phyloP scores from a whole-genome alignment of 2,888 invertebrate species.

The Aethes cnicana region DNA sequence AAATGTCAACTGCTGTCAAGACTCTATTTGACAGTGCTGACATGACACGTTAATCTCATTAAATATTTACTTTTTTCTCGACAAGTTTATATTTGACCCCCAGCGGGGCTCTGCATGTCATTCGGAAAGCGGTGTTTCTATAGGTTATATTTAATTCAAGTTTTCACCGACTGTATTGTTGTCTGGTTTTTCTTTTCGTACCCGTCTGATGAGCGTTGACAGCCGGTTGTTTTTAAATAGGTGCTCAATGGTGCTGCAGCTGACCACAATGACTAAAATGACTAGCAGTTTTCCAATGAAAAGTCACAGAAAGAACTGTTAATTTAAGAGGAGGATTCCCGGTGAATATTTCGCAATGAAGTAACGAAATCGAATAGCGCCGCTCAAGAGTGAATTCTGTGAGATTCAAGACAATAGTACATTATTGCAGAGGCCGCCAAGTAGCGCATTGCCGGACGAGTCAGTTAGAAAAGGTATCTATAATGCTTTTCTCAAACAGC shows the following conservation, averaged over 20 bases:
- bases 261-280: no score
- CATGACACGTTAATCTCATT: slow-evolving; percentile 43
- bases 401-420: no score
- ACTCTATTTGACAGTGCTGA: slow-evolving; percentile 52
- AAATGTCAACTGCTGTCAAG: slow-evolving; percentile 22
- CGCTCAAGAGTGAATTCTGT: no score
- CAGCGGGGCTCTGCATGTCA: slow-evolving; percentile 6
- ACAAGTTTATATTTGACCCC: slow-evolving; percentile 29
- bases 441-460: no score
- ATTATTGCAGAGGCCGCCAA: no score
- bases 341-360: no score
- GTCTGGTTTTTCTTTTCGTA: slow-evolving; percentile 9
- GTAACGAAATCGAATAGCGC: no score
- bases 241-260: slow-evolving; percentile 25
- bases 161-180: background rate
- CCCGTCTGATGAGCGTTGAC: slow-evolving; percentile 17
- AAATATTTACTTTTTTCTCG: slow-evolving; percentile 43
- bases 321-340: no score
- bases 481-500: no score
- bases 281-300: no score
- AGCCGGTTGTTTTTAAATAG: slow-evolving; percentile 22
- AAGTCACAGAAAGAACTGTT: no score
- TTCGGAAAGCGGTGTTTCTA: background rate
- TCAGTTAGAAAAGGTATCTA: no score
- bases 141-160: slow-evolving; percentile 9